A percentile compares a stretch with the other conserved stretches of the same genome.
phyloP scores from a whole-genome alignment of 2,797 vertebrate species.

The Bradypodion ventrale region DNA sequence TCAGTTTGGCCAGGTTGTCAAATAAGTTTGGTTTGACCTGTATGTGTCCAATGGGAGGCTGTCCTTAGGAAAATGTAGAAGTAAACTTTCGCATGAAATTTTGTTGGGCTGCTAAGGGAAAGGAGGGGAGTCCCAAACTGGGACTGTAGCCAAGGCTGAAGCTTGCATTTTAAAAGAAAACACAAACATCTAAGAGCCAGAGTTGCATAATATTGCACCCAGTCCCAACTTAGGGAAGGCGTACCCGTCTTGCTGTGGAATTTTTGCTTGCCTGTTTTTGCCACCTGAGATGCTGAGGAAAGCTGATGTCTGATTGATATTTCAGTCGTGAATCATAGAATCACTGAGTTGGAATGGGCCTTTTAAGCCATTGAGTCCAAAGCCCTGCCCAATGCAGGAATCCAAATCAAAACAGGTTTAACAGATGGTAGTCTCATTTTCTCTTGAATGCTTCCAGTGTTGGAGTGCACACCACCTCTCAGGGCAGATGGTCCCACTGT shows the following conservation, averaged over 20 bases:
- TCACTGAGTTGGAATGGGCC: no score
- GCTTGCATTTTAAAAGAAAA: not conserved
- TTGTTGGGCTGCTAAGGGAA: not conserved
- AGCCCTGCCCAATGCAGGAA: no score
- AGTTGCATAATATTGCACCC: not conserved
- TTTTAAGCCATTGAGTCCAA: no score
- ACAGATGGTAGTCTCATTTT: no score
- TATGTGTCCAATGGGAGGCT: not conserved
- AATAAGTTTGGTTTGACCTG: not conserved
- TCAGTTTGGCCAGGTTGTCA: not conserved
- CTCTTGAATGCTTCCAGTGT: no score
- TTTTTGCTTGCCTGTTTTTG: not conserved
- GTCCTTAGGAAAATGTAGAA: not conserved
- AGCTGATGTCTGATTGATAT: not conserved
- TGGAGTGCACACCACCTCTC: no score
- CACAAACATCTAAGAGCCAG: not conserved
- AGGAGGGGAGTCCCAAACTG: not conserved
- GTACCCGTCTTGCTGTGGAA: no score
- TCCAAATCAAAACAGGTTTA: no score
- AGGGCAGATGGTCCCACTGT: no score
- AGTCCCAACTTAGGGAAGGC: not conserved
- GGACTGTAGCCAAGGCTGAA: not conserved
- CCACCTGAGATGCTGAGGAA: not conserved
- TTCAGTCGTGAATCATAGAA: not conserved
- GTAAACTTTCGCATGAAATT: not conserved